Base-by-base conservation (phyloP, 2,797 vertebrate genomes). In the Pelobates cultripes region DNA sequence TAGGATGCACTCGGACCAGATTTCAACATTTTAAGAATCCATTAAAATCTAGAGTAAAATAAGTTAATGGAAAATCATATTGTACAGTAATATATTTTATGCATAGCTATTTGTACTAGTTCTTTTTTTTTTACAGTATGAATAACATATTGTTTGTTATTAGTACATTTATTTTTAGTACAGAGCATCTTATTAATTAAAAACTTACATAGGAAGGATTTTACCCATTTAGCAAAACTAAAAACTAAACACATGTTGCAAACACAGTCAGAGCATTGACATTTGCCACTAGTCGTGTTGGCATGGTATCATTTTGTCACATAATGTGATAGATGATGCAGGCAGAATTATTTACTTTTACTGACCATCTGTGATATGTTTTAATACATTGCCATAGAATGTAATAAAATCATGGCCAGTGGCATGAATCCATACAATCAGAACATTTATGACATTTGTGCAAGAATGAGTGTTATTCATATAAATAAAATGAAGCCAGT, bases 261-360 rank as follows among this genome's bases (percentile, higher is more conserved):
- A 64, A 82, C 45, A 45, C 47, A 66, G 74, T 71, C 43, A 82
- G n/a, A 60, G 69, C 74, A 43, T 45, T 73, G 80, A 78, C 75
- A 73, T 77, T 77, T 77, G 69, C 80, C 69, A 77, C 43, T 72
- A 60, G 69, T 75, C 70, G 73, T 78, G 43, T 45, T 77, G 80
- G 75, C 60, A 57, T 73, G 43, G 10, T 77, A 45, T 64, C 75
- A 66, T 8, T 12, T 64, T 82, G 69, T 77, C 57, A 67, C 61
- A 73, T 42, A 67, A 82, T 47, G 75, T 82, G 75, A 81, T 75
- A 43, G 17, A 82, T 77, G 80, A 17, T 40, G 71, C 74, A n/a
- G 42, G 10, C 80, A 73, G 61, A 73, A 77, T 73, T 77, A 78
- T 73, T 77, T 82, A 77, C 61, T 82, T 77, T 78, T 66, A 73